Conservation (phyloP, 2,113 vertebrate genomes). For the Tragelaphus scriptus region DNA sequence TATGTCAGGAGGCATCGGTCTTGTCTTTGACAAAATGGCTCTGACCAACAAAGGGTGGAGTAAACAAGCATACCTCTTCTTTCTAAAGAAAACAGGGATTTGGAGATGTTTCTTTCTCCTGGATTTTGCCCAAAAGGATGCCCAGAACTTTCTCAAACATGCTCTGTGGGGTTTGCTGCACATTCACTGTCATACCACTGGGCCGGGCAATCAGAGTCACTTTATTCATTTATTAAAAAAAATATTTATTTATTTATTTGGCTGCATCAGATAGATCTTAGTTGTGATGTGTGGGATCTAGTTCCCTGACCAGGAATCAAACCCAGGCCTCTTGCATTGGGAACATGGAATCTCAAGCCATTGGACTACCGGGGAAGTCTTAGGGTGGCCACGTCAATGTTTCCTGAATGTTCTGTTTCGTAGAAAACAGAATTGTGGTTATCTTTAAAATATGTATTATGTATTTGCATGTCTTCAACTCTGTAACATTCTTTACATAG, state of each 20-base stretch:
- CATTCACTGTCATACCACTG: neutral
- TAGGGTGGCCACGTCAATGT: neutral
- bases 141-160: neutral
- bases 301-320: neutral
- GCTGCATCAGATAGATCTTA: neutral
- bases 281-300: neutral
- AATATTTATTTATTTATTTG: neutral
- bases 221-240: neutral
- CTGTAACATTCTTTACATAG: neutral
- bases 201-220: neutral
- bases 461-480: conserved; percentile 14
- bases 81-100: neutral
- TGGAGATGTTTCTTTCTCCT: neutral
- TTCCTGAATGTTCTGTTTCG: neutral
- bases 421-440: conserved; percentile 20
- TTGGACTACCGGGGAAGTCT: neutral
- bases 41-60: neutral
- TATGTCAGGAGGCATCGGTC: neutral
- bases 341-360: neutral
- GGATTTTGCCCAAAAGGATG: neutral
- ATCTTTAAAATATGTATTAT: neutral
- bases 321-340: neutral
- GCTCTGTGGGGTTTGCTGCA: neutral
- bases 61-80: neutral
- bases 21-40: neutral